Conservation (phyloP, 2,888 invertebrate species). For the Venusia cambrica region DNA sequence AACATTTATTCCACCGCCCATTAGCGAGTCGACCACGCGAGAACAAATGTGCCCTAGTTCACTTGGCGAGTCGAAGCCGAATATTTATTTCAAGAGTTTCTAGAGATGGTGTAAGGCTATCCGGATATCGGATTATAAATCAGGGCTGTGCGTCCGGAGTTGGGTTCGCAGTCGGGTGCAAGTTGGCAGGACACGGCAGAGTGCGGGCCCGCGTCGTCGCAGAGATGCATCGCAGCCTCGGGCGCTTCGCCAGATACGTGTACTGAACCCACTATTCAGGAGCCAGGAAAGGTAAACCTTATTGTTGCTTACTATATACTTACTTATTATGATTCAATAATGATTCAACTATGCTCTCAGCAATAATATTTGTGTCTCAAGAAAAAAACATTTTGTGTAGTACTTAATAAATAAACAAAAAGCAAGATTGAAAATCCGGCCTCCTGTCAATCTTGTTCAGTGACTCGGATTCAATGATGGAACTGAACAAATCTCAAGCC, state of each 20-base stretch:
- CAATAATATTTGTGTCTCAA: slow-evolving; percentile 13
- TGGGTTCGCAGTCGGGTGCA: slow-evolving; percentile 39
- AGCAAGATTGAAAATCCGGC: neutral
- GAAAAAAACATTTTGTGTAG: too few relatives aligned
- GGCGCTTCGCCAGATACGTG: slow-evolving; percentile 38
- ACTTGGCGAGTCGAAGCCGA: slow-evolving; percentile 28
- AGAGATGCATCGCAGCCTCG: slow-evolving; percentile 29
- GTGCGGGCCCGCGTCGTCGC: slow-evolving; percentile 30
- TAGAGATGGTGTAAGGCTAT: slow-evolving; percentile 34
- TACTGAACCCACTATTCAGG: slow-evolving; percentile 27
- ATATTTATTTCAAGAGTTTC: slow-evolving; percentile 35
- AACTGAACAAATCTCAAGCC: slow-evolving; percentile 2
- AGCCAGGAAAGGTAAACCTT: slow-evolving; percentile 17
- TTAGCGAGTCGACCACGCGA: slow-evolving; percentile 33
- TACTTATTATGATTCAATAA: too few relatives aligned
- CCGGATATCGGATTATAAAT: slow-evolving; percentile 63
- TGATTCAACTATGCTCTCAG: too few relatives aligned
- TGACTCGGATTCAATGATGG: neutral
- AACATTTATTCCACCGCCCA: slow-evolving; percentile 37
- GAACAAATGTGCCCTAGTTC: slow-evolving; percentile 34
- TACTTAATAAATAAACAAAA: too few relatives aligned
- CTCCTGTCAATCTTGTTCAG: slow-evolving; percentile 4
- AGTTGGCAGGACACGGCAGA: slow-evolving; percentile 36
- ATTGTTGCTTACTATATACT: neutral
- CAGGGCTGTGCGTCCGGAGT: slow-evolving; percentile 49